These are phyloP conservation scores for Pediacus dermestoides DNA, from an alignment of 2,888 invertebrate species.

Conservation along the genomic window DNA sequence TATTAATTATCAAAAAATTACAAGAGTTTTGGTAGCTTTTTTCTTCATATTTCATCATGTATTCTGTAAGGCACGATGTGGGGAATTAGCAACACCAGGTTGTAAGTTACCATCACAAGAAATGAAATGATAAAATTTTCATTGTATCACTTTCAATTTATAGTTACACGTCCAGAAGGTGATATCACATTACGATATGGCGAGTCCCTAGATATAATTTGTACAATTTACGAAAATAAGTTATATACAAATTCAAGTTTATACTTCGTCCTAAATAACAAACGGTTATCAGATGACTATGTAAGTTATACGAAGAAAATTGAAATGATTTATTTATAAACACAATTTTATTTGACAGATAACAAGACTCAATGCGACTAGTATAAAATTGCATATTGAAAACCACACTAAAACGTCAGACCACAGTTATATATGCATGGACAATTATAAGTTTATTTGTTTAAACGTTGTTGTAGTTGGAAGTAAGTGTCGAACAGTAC, in stretches of 20 bases:
- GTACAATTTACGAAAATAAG: slow-evolving; percentile 52
- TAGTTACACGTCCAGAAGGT: slow-evolving; percentile 44
- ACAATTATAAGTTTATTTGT: slow-evolving; percentile 49
- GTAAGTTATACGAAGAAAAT: too few relatives aligned
- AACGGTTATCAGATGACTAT: slow-evolving; percentile 46
- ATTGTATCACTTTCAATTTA: slow-evolving; percentile 18
- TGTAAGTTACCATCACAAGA: too few relatives aligned
- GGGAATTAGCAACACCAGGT: too few relatives aligned
- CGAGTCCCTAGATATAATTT: slow-evolving; percentile 59
- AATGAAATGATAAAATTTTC: too few relatives aligned
- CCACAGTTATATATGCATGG: slow-evolving; percentile 56
- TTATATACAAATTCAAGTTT: slow-evolving; percentile 53
- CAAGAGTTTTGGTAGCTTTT: too few relatives aligned
- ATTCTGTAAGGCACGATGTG: too few relatives aligned
- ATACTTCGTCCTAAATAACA: slow-evolving; percentile 49
- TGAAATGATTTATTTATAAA: too few relatives aligned
- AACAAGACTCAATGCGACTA: slow-evolving; percentile 59
- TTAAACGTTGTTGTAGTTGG: slow-evolving; percentile 57
- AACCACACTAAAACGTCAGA: slow-evolving; percentile 53
- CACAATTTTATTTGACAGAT: slow-evolving; percentile 40
- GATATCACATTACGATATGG: slow-evolving; percentile 56
- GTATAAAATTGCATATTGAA: slow-evolving; percentile 57
- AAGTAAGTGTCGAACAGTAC: too few relatives aligned
- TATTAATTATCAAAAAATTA: too few relatives aligned
- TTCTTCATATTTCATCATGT: too few relatives aligned